Evolutionary conservation across 2,888 invertebrate species (phyloP).

Genomic region (Polyploca ridens): DNA sequence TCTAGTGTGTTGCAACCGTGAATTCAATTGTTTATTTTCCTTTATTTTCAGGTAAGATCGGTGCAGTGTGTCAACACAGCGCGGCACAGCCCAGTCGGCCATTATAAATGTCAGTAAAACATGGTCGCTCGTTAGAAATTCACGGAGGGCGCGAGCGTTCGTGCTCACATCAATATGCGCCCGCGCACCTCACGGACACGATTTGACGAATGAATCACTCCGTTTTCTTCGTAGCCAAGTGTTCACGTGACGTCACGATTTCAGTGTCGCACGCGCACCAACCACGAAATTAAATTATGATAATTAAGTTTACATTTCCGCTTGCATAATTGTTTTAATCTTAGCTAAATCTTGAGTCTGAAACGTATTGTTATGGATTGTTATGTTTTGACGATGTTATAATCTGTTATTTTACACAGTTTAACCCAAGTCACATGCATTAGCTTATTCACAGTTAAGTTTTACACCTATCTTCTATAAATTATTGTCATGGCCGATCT

Average conservation of each 20-base stretch:
- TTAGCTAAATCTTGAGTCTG: conserved; percentile 8
- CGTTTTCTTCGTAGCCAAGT: conserved; percentile 57
- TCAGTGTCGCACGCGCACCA: conserved; percentile 70
- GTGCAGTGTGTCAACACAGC: conserved; percentile 39
- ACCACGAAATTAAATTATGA: conserved; percentile 70
- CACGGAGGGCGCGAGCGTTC: conserved; percentile 56
- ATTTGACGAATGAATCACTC: conserved; percentile 78
- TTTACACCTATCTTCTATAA: not conserved
- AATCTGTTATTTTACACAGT: conserved; percentile 7
- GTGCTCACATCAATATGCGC: conserved; percentile 76
- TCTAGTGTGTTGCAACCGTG: conserved; percentile 32
- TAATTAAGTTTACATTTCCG: conserved; percentile 65
- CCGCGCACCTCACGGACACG: conserved; percentile 73
- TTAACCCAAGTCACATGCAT: not conserved
- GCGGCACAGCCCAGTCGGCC: conserved; percentile 42
- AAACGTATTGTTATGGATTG: conserved; percentile 11
- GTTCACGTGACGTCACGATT: conserved; percentile 80
- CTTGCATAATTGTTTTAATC: conserved; percentile 52
- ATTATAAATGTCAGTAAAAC: conserved; percentile 62
- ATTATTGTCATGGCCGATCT: not conserved
- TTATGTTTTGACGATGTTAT: conserved; percentile 7
- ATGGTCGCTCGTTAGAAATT: conserved; percentile 65
- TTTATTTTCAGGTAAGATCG: conserved; percentile 59
- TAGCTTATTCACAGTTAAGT: too few relatives aligned
- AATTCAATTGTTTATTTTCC: conserved; percentile 32